Base-by-base conservation (phyloP, 2,888 invertebrate genomes). In the Drosophila emarginata region DNA sequence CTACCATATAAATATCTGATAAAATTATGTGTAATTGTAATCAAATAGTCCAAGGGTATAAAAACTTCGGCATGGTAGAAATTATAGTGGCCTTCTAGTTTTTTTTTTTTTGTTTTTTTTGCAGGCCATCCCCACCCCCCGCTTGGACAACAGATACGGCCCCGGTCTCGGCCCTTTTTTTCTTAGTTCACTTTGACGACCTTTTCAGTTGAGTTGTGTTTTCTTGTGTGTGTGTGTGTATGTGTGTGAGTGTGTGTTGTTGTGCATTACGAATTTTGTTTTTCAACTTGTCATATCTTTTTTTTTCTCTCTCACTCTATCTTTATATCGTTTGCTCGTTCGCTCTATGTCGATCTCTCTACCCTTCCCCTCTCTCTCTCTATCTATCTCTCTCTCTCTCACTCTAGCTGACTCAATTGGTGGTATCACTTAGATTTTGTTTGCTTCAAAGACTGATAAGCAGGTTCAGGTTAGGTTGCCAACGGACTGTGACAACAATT, bases 381-480 rank as follows among this genome's bases (percentile, higher is more conserved):
- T 60, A 36, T 66, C 26, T 67, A 50, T 50, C 40, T 67, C 56
- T 51, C 62, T 12, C 15, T 45, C 45, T 9, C 11, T n/a, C 9
- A 9, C 32, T 28, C 15, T 68, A 61, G 67, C 76, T 86, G 80
- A 86, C 84, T 86, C 84, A 86, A 82, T 82, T 80, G 81, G 65
- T 76, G 72, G 74, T 84, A 86, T 81, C 84, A 70, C 76, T 73
- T 87, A 79, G 87, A 86, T 87, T 45, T 87, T 78, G 81, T 66
- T 74, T 78, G 72, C 79, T 83, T 74, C 66, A 45, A 72, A 79
- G 71, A 76, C 77, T 78, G 77, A 78, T 77, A 78, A 78, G 79
- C 74, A 50, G 26, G 62, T 52, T 40, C n/a, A 54, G 21, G 51
- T 28, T 53, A 67, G 59, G 54, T 68, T 37, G 57, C 73, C 68